Base-by-base conservation (phyloP, 1,140 invertebrate species). In the Atta cephalotes region DNA sequence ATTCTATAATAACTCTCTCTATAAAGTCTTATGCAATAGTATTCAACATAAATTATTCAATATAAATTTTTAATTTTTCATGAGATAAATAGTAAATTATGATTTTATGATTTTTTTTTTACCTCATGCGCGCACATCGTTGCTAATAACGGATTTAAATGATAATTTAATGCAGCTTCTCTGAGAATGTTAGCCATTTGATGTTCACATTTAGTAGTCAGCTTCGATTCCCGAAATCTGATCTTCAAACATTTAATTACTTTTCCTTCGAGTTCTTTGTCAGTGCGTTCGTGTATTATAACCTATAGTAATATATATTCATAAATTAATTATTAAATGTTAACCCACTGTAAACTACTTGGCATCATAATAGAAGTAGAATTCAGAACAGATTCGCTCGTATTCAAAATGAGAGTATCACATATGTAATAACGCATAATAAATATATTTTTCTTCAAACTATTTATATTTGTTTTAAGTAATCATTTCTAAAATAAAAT, bases 141-240 rank as follows among this genome's bases (percentile, higher is more conserved):
- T 63, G 97, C 96, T 16, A 99, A 95, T 3, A 98, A 95, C 14
- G 98, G 98, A 96, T 99, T 98, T 58, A 98, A 95, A 92, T 97
- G 97, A 92, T 98, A 98, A 95, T 99, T 98, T 35, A 98, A 94
- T 4, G 98, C 98, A 91, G 98, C 97, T 93, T 99, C 98, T 94
- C 97, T 97, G 56, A 99, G 96, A 72, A 99, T 96, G 88, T 96
- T 96, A 7, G 97, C 96, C 94, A 99, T 96, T 95, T 99, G 97
- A 90, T 97, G 96, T 91, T 98, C 97, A 94, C 98, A 99, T 31
- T 96, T 95, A n/a, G 95, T 92, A 9, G 97, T 97, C 18, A 98
- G 93, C 93, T 97, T 97, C 0, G 96, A 96, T 92, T 97, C 96
- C 9, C 97, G 96, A 88, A 98, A 98, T 94, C 98, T 97, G 56